Percentiles rank a stretch among this genome's conserved stretches.
phyloP scores from a whole-genome alignment of 2,888 invertebrate species.

The Hyles lineata region DNA sequence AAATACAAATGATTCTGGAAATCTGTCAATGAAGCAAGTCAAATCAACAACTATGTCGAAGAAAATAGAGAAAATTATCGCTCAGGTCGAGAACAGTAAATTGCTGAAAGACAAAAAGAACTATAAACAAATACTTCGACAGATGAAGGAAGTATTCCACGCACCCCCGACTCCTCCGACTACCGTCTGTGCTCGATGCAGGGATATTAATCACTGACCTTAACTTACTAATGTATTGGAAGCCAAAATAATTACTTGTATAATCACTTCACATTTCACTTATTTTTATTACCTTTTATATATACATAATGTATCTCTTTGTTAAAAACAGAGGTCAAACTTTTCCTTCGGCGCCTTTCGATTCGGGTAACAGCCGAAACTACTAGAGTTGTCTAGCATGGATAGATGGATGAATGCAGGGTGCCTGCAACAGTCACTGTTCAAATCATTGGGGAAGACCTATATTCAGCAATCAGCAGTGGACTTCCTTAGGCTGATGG shows the following conservation, averaged over 20 bases:
- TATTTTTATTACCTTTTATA: background rate
- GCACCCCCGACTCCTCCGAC: constrained; percentile 44
- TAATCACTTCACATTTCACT: background rate
- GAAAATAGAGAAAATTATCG: constrained; percentile 55
- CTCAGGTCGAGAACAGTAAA: constrained; percentile 54
- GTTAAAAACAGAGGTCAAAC: no score
- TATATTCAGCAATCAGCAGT: no score
- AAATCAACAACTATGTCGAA: constrained; percentile 50
- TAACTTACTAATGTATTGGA: background rate
- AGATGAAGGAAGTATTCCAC: constrained; percentile 58
- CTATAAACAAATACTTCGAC: constrained; percentile 49
- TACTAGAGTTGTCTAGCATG: no score
- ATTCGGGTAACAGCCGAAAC: no score
- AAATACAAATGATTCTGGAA: background rate
- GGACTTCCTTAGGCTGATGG: no score
- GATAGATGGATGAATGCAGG: no score
- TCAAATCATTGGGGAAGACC: no score
- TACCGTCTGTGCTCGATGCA: constrained; percentile 52
- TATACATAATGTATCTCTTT: no score
- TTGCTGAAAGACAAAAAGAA: constrained; percentile 51
- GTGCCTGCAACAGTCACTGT: no score
- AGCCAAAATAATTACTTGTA: background rate
- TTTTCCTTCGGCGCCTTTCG: no score
- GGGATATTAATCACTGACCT: constrained; percentile 29
- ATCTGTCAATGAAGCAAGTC: constrained; percentile 32